A percentile compares a stretch with the other conserved stretches of the same genome.
Evolutionary conservation across 2,797 vertebrate genomes (phyloP).

Genomic region (Amblyopsis hoosieri): DNA sequence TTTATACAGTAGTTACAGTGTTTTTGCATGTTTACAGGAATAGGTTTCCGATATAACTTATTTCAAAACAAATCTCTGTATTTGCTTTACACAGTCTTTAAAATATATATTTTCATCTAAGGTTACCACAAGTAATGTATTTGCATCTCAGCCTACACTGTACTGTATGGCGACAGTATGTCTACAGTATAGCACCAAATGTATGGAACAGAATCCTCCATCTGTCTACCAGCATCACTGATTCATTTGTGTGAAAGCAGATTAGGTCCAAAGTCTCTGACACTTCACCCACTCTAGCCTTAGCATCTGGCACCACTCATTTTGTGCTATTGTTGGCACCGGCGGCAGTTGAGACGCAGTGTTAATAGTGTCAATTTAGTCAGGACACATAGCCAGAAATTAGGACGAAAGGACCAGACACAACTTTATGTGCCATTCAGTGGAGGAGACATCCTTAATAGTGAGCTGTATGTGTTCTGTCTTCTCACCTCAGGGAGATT

Average conservation of each 20-base stretch:
- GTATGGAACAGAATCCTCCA: constrained; percentile 6
- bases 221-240: constrained; percentile 15
- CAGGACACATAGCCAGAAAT: constrained; percentile 12
- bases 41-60: no score
- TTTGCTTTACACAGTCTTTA: no score
- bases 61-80: no score
- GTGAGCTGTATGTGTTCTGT: constrained; percentile 43
- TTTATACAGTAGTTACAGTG: no score
- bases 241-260: constrained; percentile 2
- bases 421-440: constrained; percentile 36
- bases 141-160: constrained; percentile 8
- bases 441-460: constrained; percentile 27
- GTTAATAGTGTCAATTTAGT: constrained; percentile 24
- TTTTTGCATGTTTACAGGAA: no score
- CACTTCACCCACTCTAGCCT: not conserved
- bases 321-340: not conserved
- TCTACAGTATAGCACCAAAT: constrained; percentile 9
- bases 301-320: not conserved
- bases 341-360: constrained; percentile 34
- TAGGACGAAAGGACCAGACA: constrained; percentile 40
- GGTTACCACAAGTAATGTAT: constrained; percentile 8
- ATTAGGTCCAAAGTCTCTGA: not conserved
- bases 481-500: constrained; percentile 66
- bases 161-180: constrained; percentile 10
- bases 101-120: not conserved